A percentile compares a stretch with the other conserved stretches of the same genome.
Conservation (phyloP, 2,888 invertebrate species). For the Parnassius mnemosyne region DNA sequence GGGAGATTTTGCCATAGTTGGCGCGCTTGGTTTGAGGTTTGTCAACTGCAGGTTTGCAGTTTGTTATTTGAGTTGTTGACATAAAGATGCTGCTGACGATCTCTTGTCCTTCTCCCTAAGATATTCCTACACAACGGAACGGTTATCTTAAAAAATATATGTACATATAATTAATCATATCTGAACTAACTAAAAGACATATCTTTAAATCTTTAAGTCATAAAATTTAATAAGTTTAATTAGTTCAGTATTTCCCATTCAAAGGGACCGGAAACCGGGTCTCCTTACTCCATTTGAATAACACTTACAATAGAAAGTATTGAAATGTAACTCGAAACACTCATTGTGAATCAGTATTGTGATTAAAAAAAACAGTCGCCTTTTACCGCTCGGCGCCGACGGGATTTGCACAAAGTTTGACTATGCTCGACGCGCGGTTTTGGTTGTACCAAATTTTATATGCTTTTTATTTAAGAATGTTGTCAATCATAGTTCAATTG, state of each 20-base stretch:
- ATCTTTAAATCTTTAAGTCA: constrained; percentile 13
- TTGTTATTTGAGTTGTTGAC: no score
- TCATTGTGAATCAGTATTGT: constrained; percentile 26
- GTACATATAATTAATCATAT: no score
- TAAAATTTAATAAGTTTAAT: constrained; percentile 1
- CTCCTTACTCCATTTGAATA: constrained; percentile 20
- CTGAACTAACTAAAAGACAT: not conserved
- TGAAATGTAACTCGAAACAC: constrained; percentile 27
- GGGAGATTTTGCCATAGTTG: not conserved
- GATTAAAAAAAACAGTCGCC: constrained; percentile 21
- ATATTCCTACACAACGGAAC: no score
- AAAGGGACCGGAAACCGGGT: constrained; percentile 23
- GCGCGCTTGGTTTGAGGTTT: no score
- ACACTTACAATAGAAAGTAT: constrained; percentile 26
- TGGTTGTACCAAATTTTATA: not conserved
- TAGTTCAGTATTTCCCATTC: not conserved
- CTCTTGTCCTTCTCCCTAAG: no score
- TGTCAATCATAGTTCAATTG: no score
- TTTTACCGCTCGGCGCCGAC: constrained; percentile 20
- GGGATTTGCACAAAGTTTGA: constrained; percentile 20
- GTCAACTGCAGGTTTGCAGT: no score
- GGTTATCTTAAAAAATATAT: no score
- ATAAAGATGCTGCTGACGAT: no score
- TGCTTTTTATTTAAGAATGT: constrained; percentile 2
- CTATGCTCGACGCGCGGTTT: constrained; percentile 2